Conservation (phyloP, 1,140 invertebrate genomes). For the Centruroides sculpturatus region DNA sequence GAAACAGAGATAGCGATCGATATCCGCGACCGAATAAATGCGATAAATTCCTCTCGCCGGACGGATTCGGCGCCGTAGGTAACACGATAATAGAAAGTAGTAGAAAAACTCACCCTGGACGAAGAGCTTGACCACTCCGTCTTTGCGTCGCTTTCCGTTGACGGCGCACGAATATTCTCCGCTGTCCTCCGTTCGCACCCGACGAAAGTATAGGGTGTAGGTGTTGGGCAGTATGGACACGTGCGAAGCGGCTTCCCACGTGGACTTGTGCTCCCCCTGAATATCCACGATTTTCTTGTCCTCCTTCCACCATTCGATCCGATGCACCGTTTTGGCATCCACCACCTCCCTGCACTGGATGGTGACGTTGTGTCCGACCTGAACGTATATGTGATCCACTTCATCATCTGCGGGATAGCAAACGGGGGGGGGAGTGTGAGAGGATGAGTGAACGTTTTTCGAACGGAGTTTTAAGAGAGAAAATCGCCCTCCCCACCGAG, state of each 20-base stretch:
- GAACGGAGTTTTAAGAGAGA: too few relatives aligned
- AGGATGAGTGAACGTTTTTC: too few relatives aligned
- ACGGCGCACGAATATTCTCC: constrained; percentile 50
- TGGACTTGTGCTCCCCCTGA: constrained; percentile 7
- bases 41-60: neutral
- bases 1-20: too few relatives aligned
- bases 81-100: too few relatives aligned
- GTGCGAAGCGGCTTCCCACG: constrained; percentile 14
- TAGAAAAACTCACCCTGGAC: constrained; percentile 47
- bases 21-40: neutral
- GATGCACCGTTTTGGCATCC: constrained; percentile 10
- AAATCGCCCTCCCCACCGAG: too few relatives aligned
- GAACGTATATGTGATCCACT: constrained; percentile 9
- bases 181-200: constrained; percentile 42
- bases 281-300: constrained; percentile 18
- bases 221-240: constrained; percentile 42
- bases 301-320: constrained; percentile 19
- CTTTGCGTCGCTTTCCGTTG: constrained; percentile 46
- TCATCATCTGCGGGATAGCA: neutral
- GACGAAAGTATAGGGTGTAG: constrained; percentile 45
- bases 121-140: constrained; percentile 40
- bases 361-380: constrained; percentile 16
- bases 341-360: constrained; percentile 10
- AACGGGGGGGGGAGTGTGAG: neutral
- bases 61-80: too few relatives aligned